Evolutionary conservation across 2,797 vertebrate genomes (phyloP).

Genomic region (Champsocephalus gunnari): DNA sequence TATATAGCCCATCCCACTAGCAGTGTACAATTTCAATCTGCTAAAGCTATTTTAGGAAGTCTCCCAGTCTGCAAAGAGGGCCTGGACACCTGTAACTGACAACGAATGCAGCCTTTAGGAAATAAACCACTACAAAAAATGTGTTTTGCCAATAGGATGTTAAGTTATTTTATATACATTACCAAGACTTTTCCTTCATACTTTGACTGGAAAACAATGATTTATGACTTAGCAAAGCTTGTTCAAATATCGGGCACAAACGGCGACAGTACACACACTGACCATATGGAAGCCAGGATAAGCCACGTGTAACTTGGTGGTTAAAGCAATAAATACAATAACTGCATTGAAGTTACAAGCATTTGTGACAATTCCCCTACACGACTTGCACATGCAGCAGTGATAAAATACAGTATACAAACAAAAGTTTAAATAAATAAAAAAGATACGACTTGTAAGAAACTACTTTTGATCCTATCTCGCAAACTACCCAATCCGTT

Average conservation of each 20-base stretch:
- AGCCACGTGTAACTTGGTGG: constrained; percentile 67
- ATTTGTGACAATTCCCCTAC: neutral
- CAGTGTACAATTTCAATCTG: constrained; percentile 78
- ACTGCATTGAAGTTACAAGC: neutral
- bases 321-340: constrained; percentile 29
- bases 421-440: constrained; percentile 7
- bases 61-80: constrained; percentile 65
- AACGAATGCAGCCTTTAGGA: constrained; percentile 34
- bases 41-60: constrained; percentile 82
- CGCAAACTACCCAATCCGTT: neutral
- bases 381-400: neutral
- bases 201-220: neutral
- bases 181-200: neutral
- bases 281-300: constrained; percentile 59
- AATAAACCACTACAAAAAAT: neutral
- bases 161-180: neutral
- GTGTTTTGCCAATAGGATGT: neutral
- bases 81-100: constrained; percentile 79
- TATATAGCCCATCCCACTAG: constrained; percentile 42
- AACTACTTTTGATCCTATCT: neutral
- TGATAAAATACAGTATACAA: neutral
- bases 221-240: neutral
- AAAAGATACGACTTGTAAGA: neutral
- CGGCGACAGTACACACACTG: constrained; percentile 25
- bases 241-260: constrained; percentile 35